A percentile compares a stretch with the other conserved stretches of the same genome.
Evolutionary conservation across 2,113 vertebrate genomes (phyloP).

Genomic region (Laterallus jamaicensis): DNA sequence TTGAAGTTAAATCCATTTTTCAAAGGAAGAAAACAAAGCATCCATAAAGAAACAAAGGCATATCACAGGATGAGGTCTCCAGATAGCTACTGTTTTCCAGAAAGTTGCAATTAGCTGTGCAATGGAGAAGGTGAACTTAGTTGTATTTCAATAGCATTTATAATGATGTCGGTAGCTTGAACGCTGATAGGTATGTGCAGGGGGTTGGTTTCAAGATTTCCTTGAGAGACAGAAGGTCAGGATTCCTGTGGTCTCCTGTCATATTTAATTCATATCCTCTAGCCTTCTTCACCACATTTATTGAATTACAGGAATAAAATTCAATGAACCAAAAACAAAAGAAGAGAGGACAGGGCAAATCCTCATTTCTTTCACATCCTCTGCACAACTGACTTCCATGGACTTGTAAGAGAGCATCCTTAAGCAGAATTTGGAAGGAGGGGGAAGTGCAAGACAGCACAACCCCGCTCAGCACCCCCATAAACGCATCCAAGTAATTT

Average conservation of each 20-base stretch:
- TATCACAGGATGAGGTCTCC: background rate
- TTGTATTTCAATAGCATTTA: slow-evolving; percentile 21
- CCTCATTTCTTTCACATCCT: background rate
- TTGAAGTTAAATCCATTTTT: slow-evolving; percentile 33
- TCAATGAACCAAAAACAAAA: slow-evolving; percentile 55
- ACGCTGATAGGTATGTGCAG: background rate
- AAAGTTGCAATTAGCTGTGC: slow-evolving; percentile 57
- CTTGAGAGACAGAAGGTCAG: slow-evolving; percentile 58
- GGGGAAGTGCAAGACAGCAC: background rate
- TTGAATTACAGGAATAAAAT: slow-evolving; percentile 63
- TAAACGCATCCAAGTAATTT: slow-evolving; percentile 24
- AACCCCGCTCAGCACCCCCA: background rate
- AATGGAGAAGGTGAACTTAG: background rate
- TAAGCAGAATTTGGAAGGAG: background rate
- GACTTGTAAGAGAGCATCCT: background rate
- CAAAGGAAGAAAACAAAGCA: slow-evolving; percentile 42
- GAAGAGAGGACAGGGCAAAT: background rate
- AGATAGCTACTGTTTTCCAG: background rate
- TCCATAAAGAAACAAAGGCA: slow-evolving; percentile 17
- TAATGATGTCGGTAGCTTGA: slow-evolving; percentile 31
- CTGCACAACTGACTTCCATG: background rate
- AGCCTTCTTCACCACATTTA: slow-evolving; percentile 17
- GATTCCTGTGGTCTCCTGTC: slow-evolving; percentile 56
- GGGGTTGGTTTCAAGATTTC: slow-evolving; percentile 33
- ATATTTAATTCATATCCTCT: slow-evolving; percentile 68